Base-by-base conservation (phyloP, 2,797 vertebrate species). In the Onychomys leucogaster region DNA sequence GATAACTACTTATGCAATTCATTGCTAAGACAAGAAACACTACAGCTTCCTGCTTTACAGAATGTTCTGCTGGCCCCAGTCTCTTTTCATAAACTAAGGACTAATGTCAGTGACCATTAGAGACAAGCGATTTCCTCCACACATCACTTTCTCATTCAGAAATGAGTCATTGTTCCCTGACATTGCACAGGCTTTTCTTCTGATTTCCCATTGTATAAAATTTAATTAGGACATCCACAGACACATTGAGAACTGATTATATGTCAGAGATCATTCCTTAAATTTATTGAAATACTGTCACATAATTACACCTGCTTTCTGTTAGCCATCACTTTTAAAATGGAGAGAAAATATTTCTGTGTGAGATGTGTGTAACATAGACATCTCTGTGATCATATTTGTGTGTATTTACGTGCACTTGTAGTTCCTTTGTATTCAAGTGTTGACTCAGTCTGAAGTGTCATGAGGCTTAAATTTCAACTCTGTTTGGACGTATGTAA, bases 1-100 rank as follows among this genome's bases (percentile, higher is more conserved):
- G 90, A 95, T 98, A 90, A 94, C 98, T 98, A 98, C 97, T 98
- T 97, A 97, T 96, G 98, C 96, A 84, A 98, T 94, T 98, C 97
- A 52, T 94, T 98, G 41, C 78, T 86, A 59, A 98, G 95, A 96
- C 94, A 97, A 95, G 94, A 94, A 97, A 98, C 98, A 97, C 96
- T 97, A 96, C 89, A 97, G 94, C 89, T 98, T 97, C 96, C 94
- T 96, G 93, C 97, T 97, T 95, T 98, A 98, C 2, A 94, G 94
- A 96, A 96, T 76, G 94, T 97, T 98, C 97, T 97, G 96, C 98
- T 98, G 96, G 96, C 97, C 97, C 96, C 95, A 97, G 97, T 98
- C 98, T 97, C 98, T 98, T 98, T 97, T 98, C 98, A 98, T 97
- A 97, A 98, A 97, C 97, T 98, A 91, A 98, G 96, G 97, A 97